These are phyloP conservation scores for Aptenodytes patagonicus DNA, from an alignment of 2,113 vertebrate genomes.

Conservation along the genomic window DNA sequence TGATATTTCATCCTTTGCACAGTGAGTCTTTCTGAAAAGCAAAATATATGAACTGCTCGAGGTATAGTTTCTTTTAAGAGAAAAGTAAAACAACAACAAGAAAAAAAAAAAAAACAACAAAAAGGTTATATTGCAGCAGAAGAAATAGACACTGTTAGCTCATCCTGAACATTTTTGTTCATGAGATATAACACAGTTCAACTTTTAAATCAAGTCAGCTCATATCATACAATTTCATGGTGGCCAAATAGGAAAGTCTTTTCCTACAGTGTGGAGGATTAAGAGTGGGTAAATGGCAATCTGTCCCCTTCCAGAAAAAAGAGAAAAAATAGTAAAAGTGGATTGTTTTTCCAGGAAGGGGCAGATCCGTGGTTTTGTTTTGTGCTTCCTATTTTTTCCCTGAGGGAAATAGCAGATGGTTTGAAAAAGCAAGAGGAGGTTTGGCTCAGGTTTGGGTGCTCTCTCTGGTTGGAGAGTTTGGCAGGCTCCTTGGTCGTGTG, in stretches of 20 bases:
- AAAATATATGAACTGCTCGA: not conserved
- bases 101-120: not conserved
- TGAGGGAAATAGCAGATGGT: not conserved
- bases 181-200: not conserved
- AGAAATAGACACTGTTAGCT: not conserved
- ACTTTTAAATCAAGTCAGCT: not conserved
- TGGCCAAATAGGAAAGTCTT: not conserved
- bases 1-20: not conserved
- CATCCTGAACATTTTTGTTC: not conserved
- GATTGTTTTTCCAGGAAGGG: not conserved
- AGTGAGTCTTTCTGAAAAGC: not conserved
- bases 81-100: not conserved
- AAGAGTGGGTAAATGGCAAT: not conserved
- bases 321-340: too few relatives aligned
- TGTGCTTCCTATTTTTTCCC: not conserved
- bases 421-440: not conserved
- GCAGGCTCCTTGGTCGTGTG: not conserved
- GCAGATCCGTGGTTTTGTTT: not conserved
- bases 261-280: not conserved
- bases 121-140: not conserved
- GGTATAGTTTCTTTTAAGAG: not conserved
- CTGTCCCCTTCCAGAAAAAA: not conserved
- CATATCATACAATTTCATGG: not conserved
- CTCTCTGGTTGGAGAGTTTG: not conserved
- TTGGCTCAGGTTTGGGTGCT: not conserved